Percentiles rank a stretch among this genome's conserved stretches.
phyloP scores from a whole-genome alignment of 2,797 vertebrate species.

The Rhinoraja longicauda region DNA sequence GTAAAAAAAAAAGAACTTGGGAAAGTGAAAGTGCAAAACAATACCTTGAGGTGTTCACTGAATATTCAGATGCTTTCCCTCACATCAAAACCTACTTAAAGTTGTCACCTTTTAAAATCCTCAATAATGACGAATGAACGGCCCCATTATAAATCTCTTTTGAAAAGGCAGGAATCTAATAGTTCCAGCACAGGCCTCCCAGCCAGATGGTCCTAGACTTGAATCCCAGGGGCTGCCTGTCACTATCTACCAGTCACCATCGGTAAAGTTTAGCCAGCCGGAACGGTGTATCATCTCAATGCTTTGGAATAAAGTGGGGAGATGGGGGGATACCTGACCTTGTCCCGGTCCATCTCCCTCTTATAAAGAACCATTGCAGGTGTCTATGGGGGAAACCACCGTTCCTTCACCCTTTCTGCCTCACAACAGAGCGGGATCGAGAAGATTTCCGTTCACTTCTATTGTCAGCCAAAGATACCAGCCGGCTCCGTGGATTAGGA shows the following conservation, averaged over 20 bases:
- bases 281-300: not conserved
- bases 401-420: not conserved
- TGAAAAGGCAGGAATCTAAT: constrained; percentile 25
- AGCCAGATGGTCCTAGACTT: constrained; percentile 23
- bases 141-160: not conserved
- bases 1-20: not conserved
- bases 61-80: not conserved
- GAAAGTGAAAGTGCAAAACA: not conserved
- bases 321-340: not conserved
- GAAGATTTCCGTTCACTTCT: not conserved
- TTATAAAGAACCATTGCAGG: not conserved
- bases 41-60: constrained; percentile 13
- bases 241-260: constrained; percentile 30
- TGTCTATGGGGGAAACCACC: not conserved
- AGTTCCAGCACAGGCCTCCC: not conserved
- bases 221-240: constrained; percentile 1
- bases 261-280: constrained; percentile 17
- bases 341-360: not conserved
- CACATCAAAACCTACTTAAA: not conserved
- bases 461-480: constrained; percentile 27
- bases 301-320: not conserved
- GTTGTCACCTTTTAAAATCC: constrained; percentile 8
- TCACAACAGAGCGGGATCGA: not conserved
- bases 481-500: constrained; percentile 18
- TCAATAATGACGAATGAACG: constrained; percentile 32